Base-by-base conservation (phyloP, 2,888 invertebrate genomes). In the Therioaphis trifolii region DNA sequence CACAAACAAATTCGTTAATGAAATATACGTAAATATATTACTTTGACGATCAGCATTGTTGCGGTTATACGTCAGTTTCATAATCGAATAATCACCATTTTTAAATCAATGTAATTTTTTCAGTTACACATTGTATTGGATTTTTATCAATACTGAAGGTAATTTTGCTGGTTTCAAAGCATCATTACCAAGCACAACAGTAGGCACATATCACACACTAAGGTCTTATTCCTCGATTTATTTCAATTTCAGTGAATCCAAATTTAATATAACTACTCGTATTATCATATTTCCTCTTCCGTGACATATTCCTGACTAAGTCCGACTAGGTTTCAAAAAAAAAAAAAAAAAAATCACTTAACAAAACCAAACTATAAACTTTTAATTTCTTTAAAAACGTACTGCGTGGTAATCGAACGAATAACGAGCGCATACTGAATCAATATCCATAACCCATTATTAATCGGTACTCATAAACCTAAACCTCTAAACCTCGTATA, bases 121-220 rank as follows among this genome's bases (percentile, higher is more conserved):
- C n/a, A n/a, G n/a, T n/a, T n/a, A n/a, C n/a, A n/a, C n/a, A n/a
- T n/a, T n/a, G n/a, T n/a, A n/a, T n/a, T n/a, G n/a, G n/a, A n/a
- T n/a, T n/a, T n/a, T n/a, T n/a, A n/a, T n/a, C n/a, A n/a, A n/a
- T n/a, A n/a, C n/a, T n/a, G n/a, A n/a, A n/a, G n/a, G 77, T 76
- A 85, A 84, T 61, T 85, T 86, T 80, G 85, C 85, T 40, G 84
- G 86, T 74, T 85, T 86, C 71, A 85, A 85, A 85, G 86, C 82
- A 85, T 86, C 85, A 80, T 87, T 86, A 77, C 84, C 74, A 52
- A 87, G 86, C 79, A 86, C 85, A 85, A 85, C 86, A 74, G 86
- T 85, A n/a, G n/a, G n/a, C n/a, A 84, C 76, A 84, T 46, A 84
- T 76, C 18, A 77, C 76, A 49, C 63, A 84, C n/a, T 63, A 76